Percentiles rank a stretch among this genome's conserved stretches.
Evolutionary conservation across 2,113 vertebrate species (phyloP).

Genomic region (Microcebus ravelobensis): DNA sequence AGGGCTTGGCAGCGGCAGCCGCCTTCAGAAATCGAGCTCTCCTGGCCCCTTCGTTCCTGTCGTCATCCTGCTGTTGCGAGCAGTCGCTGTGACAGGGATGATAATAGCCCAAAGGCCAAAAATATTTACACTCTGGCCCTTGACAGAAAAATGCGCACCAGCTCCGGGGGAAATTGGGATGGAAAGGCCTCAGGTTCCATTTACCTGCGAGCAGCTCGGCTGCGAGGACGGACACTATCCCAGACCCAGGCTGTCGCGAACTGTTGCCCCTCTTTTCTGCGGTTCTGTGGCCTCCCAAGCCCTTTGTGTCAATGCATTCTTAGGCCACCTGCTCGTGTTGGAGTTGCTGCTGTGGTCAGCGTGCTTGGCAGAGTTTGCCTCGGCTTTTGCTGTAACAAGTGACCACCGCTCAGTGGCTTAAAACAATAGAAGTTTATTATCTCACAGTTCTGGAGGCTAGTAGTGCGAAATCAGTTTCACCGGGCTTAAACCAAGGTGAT

Average conservation of each 20-base stretch:
- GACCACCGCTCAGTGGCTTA: background rate
- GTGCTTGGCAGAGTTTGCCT: background rate
- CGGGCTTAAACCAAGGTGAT: rapidly evolving
- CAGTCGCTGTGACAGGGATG: background rate
- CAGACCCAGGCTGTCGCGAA: rapidly evolving
- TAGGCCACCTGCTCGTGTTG: background rate
- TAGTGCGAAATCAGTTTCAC: background rate
- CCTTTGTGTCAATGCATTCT: background rate
- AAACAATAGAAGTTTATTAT: background rate
- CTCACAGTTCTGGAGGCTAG: background rate
- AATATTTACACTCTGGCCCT: background rate
- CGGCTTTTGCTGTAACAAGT: background rate
- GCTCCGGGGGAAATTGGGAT: background rate
- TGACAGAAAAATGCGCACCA: background rate
- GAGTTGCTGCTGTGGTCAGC: background rate
- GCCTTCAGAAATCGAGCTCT: background rate
- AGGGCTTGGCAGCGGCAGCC: rapidly evolving
- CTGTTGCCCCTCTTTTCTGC: background rate
- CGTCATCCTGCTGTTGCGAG: rapidly evolving
- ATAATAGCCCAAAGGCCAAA: rapidly evolving
- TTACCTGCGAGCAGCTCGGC: background rate
- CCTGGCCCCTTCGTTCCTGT: background rate
- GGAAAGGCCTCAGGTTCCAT: background rate
- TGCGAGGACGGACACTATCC: rapidly evolving
- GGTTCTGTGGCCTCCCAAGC: rapidly evolving